These are phyloP conservation scores for Plectus sambesii DNA, from an alignment of 1,140 invertebrate genomes.

Conservation along the genomic window DNA sequence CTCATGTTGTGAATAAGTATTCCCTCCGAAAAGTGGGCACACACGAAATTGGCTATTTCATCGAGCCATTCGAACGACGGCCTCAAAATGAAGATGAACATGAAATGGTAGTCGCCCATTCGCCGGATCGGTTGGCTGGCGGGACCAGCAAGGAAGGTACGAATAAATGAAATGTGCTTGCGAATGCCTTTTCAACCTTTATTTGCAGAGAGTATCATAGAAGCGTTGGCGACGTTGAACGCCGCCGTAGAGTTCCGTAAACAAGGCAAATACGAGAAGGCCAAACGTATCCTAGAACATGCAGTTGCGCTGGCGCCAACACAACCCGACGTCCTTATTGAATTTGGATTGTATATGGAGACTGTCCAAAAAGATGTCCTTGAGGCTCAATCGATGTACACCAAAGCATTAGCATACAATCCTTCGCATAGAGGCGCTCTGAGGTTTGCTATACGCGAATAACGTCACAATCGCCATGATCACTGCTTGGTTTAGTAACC, in stretches of 20 bases:
- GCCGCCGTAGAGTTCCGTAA: slow-evolving; percentile 27
- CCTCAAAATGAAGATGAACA: not conserved
- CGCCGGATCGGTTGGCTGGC: too few relatives aligned
- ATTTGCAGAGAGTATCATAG: slow-evolving; percentile 10
- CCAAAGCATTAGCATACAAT: slow-evolving; percentile 64
- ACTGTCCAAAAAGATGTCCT: slow-evolving; percentile 70
- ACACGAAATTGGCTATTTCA: slow-evolving; percentile 18
- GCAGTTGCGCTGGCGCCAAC: slow-evolving; percentile 74
- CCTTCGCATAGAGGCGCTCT: slow-evolving; percentile 70
- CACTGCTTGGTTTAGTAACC: slow-evolving; percentile 53
- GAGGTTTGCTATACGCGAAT: slow-evolving; percentile 35
- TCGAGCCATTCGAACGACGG: slow-evolving; percentile 14
- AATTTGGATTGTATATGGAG: slow-evolving; percentile 86
- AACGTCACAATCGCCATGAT: slow-evolving; percentile 2
- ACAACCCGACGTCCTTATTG: slow-evolving; percentile 77
- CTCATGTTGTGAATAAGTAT: too few relatives aligned
- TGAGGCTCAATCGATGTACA: slow-evolving; percentile 76
- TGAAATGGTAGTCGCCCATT: too few relatives aligned
- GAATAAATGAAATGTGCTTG: not conserved
- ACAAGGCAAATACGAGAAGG: slow-evolving; percentile 28
- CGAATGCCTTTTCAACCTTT: not conserved
- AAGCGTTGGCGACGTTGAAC: slow-evolving; percentile 31
- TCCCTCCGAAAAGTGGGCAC: too few relatives aligned
- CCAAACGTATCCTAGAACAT: slow-evolving; percentile 52
- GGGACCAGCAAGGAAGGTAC: too few relatives aligned